phyloP scores from a whole-genome alignment of 2,888 invertebrate species.

The Lithosia quadra region DNA sequence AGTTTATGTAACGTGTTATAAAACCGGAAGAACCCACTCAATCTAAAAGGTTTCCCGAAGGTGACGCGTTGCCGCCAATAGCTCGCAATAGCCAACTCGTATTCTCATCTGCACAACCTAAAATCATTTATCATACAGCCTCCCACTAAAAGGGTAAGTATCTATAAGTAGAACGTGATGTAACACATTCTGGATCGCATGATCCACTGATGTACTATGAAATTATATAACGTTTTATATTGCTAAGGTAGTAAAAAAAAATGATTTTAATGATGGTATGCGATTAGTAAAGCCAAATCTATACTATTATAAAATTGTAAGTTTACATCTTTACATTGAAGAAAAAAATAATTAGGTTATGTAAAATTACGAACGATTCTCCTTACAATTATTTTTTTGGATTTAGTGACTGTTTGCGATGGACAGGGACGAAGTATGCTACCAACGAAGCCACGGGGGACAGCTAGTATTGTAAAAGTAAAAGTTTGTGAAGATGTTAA shows the following conservation, averaged over 20 bases:
- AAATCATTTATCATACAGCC: conserved; percentile 12
- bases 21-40: conserved; percentile 3
- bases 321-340: no score
- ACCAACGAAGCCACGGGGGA: no score
- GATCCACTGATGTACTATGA: background rate
- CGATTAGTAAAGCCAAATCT: no score
- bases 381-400: no score
- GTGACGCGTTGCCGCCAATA: background rate
- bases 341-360: no score
- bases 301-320: no score
- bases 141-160: conserved; percentile 11
- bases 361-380: no score
- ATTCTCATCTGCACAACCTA: background rate
- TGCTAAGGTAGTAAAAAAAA: no score
- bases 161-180: background rate
- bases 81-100: background rate
- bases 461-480: no score
- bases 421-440: no score
- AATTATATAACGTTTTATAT: background rate
- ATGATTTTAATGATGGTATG: background rate
- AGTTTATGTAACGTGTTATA: background rate
- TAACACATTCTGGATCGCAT: conserved; percentile 1
- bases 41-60: background rate
- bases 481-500: no score
- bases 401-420: no score